phyloP scores from a whole-genome alignment of 2,888 invertebrate genomes.

The Lobophora halterata region DNA sequence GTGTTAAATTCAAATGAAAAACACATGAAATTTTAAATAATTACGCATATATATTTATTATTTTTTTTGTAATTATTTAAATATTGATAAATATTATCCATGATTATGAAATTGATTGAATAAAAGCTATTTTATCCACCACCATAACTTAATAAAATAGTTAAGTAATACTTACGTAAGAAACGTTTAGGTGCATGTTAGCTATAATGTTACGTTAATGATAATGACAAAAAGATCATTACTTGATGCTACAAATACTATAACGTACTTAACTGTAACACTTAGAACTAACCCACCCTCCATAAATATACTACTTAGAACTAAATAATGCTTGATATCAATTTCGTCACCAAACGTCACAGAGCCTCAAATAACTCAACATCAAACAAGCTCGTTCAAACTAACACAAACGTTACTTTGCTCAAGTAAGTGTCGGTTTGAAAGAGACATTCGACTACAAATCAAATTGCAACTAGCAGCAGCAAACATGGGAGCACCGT shows the following conservation, averaged over 20 bases:
- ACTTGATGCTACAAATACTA: constrained; percentile 33
- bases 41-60: constrained; percentile 50
- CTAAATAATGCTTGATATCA: constrained; percentile 35
- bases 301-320: constrained; percentile 43
- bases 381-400: too few species aligned
- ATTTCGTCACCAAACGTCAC: constrained; percentile 32
- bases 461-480: constrained; percentile 45
- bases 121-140: constrained; percentile 68
- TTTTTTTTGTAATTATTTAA: constrained; percentile 53
- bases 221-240: constrained; percentile 34
- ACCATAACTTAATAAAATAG: constrained; percentile 64
- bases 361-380: constrained; percentile 50
- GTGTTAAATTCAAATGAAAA: constrained; percentile 48
- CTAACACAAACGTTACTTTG: too few species aligned
- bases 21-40: constrained; percentile 54
- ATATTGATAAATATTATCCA: constrained; percentile 66
- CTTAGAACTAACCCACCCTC: constrained; percentile 55
- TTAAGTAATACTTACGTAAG: too few species aligned
- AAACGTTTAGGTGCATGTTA: constrained; percentile 42
- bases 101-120: constrained; percentile 61
- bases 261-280: constrained; percentile 55
- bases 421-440: too few species aligned
- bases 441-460: too few species aligned
- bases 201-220: constrained; percentile 29
- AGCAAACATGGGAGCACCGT: constrained; percentile 37